Base-by-base conservation (phyloP, 2,888 invertebrate genomes). In the Rhabditophanes sp. region DNA sequence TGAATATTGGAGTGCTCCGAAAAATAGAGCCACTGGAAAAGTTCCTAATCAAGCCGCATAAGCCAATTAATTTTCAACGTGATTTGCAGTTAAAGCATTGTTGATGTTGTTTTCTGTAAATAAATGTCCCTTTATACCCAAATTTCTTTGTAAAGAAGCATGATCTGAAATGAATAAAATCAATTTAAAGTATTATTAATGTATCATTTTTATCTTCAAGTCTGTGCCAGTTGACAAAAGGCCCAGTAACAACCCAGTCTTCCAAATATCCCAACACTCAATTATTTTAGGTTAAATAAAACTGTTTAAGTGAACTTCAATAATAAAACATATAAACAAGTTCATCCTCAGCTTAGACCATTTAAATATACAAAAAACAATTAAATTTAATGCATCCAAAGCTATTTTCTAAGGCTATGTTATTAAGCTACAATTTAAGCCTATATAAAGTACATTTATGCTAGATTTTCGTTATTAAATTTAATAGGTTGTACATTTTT, bases 1-100 rank as follows among this genome's bases (percentile, higher is more conserved):
- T 2, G 53, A 47, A 42, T 61, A 61, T 36, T 61, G 60, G 14
- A 61, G 38, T 4, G 61, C 61, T 11, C 53, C 59, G 29, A 56
- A 62, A 41, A 59, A 56, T 4, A 57, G 50, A 1, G 46, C 49
- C 40, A 50, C 61, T 5, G 60, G 61, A 35, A 60, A 60, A 5
- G 55, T 53, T 37, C 27, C 3, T 30, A 34, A 53, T 1, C 55
- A 56, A 1, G 55, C 56, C 2, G 57, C 57, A 44, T 54, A 57
- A 6, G 57, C 57, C 33, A 57, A 41, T n/a, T 55, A 44, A 30
- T 58, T 54, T 35, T 56, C 46, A 18, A 60, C 41, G 24, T 56
- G 50, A 20, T 49, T 56, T 33, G 58, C 55, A 1, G 43, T 33
- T 37, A 51, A 46, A 22, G 58, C 45, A 28, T 46, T 54, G 37